Percentiles rank a stretch among this genome's conserved stretches.
These are phyloP conservation scores for roundworm (Caenorhabditis elegans) DNA, from an alignment of 1,140 invertebrate species.

Conservation along the genomic window DNA sequence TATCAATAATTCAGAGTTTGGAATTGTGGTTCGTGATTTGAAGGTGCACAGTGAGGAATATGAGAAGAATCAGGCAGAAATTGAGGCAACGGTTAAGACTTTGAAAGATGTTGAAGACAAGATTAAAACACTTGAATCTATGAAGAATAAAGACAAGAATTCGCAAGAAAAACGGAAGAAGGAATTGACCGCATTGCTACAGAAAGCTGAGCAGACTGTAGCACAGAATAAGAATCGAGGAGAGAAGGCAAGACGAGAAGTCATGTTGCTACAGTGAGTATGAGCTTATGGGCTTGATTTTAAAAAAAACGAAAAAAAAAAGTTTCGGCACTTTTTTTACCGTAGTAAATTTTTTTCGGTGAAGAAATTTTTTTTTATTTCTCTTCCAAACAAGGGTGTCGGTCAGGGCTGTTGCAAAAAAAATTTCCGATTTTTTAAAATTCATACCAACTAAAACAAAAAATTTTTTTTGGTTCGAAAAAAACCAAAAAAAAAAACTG, in stretches of 20 bases:
- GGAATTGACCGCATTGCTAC: neutral
- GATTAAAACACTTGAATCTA: neutral
- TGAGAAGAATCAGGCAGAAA: slow-evolving; percentile 12
- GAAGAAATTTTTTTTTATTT: no score
- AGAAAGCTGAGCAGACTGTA: neutral
- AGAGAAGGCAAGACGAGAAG: neutral
- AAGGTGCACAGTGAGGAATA: neutral
- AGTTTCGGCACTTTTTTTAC: no score
- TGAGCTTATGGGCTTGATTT: no score
- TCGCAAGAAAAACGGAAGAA: neutral
- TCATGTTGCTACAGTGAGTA: neutral
- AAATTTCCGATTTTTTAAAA: no score
- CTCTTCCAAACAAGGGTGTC: no score
- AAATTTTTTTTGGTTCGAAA: no score
- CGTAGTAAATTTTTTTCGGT: no score
- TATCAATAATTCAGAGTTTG: neutral
- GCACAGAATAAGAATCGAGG: neutral
- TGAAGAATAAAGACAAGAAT: slow-evolving; percentile 26
- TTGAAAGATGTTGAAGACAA: neutral
- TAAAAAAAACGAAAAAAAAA: no score
- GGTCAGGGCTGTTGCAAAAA: no score
- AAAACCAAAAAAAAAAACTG: no score
- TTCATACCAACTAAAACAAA: no score
- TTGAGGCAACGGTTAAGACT: neutral
- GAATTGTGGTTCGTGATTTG: neutral